Evolutionary conservation across 2,797 vertebrate species (phyloP), one percentile per base, ranked within the genome.

Genomic region (Acanthurus tractus): DNA sequence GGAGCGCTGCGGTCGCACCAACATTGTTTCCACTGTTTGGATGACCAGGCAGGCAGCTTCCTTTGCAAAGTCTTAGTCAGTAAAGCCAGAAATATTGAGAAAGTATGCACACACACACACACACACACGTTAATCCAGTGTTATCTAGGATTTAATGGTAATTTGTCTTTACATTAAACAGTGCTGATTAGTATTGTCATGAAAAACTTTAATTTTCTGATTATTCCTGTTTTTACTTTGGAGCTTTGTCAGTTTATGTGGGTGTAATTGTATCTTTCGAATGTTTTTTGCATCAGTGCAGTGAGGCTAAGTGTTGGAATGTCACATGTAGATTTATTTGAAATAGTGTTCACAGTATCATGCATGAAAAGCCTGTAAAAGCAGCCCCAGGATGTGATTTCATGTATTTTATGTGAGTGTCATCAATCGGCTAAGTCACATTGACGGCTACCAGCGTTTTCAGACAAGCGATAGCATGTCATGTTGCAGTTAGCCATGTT

Each of bases 21-120:
- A 89, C 90, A 92, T 92, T 92, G 92, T 94, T 94, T 92, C 93
- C 93, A 93, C 87, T 89, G 88, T 92, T 92, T 92, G 88, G 88
- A 91, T 90, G 92, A 90, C 82, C 89, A 87, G 85, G 86, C 86
- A 84, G 76, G 75, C 87, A 83, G 87, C 84, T 86, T 90, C 86
- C 83, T 77, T 84, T 70, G 76, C 64, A 79, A 75, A 82, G 61
- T 87, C 78, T 79, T 81, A 78, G 70, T 88, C 86, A 82, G 71
- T 66, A 69, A 83, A 69, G 69, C 71, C 79, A 86, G 79, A 77
- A 85, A 67, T 81, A 80, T 63, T 75, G 54, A 78, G 54, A 79
- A 88, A 84, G 63, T 66, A 88, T 84, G 65, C 53, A 49, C 65
- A 74, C 67, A 80, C 53, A 83, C 74, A 72, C 36, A 58, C 22